Conservation (phyloP, 2,113 vertebrate genomes). For the Oncorhynchus mykiss region DNA sequence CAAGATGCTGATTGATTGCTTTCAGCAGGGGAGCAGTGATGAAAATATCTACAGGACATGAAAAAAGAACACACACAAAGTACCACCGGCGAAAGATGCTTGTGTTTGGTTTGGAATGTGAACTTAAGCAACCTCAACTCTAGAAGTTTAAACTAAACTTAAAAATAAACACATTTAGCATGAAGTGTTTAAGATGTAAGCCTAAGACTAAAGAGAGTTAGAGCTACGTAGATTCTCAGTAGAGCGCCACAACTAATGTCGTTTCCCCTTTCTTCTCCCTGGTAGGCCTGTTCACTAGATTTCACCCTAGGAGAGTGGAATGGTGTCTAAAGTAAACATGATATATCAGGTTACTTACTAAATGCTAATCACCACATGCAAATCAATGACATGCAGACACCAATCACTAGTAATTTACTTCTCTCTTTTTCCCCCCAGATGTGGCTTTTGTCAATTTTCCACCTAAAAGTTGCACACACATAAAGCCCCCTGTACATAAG, state of each 20-base stretch:
- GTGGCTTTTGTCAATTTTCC: neutral
- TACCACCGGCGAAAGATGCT: too few relatives aligned
- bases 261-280: neutral
- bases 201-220: neutral
- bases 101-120: slow-evolving; percentile 36
- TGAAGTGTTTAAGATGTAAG: neutral
- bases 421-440: neutral
- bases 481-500: too few relatives aligned
- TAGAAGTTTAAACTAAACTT: slow-evolving; percentile 6
- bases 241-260: neutral
- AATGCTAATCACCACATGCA: slow-evolving; percentile 4
- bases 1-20: slow-evolving; percentile 78
- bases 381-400: slow-evolving; percentile 4
- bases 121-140: slow-evolving; percentile 38
- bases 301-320: neutral
- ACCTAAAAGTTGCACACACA: too few relatives aligned
- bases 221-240: neutral
- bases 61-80: slow-evolving; percentile 43
- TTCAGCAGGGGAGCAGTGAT: slow-evolving; percentile 72
- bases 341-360: slow-evolving; percentile 4
- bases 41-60: slow-evolving; percentile 70
- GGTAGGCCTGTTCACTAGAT: neutral
- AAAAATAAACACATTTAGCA: slow-evolving; percentile 1
- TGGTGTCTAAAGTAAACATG: slow-evolving; percentile 1
- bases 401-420: neutral